Conservation (phyloP, 2,888 invertebrate species). For the Scaptomyza polygonia region DNA sequence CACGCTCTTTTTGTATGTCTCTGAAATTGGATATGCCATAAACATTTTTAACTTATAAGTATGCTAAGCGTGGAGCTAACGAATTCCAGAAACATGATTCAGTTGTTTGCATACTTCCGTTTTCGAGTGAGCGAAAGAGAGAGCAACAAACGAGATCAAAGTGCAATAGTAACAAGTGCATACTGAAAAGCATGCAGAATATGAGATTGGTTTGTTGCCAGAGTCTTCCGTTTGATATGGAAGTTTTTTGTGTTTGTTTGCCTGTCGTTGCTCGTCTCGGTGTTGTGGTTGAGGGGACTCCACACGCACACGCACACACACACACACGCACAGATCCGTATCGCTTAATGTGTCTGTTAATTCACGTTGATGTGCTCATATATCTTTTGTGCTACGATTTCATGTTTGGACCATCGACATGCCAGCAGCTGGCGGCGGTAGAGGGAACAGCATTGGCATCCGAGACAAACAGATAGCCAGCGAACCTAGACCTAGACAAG, state of each 20-base stretch:
- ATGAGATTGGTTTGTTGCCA: conserved; percentile 62
- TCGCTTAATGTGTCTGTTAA: conserved; percentile 79
- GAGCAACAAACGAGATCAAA: conserved; percentile 39
- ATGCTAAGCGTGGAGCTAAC: conserved; percentile 48
- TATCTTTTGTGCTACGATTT: conserved; percentile 74
- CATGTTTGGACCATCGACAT: conserved; percentile 66
- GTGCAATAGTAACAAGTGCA: conserved; percentile 36
- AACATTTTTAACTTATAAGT: conserved; percentile 56
- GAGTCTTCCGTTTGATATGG: conserved; percentile 70
- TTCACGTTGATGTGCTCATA: conserved; percentile 80
- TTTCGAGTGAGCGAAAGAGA: conserved; percentile 19
- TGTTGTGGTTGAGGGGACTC: conserved; percentile 59
- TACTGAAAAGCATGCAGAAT: conserved; percentile 15
- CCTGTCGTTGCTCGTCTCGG: conserved; percentile 22
- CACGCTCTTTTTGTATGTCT: conserved; percentile 17
- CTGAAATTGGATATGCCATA: conserved; percentile 73
- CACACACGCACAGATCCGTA: conserved; percentile 74
- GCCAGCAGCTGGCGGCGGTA: conserved; percentile 24
- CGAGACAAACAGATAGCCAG: conserved; percentile 30
- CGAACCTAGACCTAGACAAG: conserved; percentile 26
- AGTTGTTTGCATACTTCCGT: conserved; percentile 65
- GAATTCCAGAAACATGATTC: conserved; percentile 66
- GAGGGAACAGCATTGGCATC: conserved; percentile 13
- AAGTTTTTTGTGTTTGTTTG: conserved; percentile 11
- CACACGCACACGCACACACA: too few relatives aligned